Evolutionary conservation across 2,888 invertebrate species (phyloP), one percentile per base, ranked within the genome.

Genomic region (Mythimna ferrago): DNA sequence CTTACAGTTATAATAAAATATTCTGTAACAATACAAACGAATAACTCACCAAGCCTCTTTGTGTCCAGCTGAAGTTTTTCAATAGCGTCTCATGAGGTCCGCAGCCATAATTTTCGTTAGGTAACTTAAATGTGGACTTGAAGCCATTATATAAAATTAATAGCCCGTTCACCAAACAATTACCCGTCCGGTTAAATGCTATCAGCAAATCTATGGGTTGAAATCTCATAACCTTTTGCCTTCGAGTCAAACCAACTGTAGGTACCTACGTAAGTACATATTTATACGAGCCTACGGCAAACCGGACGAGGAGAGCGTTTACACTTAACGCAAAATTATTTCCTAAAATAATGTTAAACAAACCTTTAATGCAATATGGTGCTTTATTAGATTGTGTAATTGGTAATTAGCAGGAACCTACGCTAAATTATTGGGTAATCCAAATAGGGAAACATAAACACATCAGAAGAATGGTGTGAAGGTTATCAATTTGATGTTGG

Each of bases 161-260:
- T 94, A 92, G 93, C 92, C 92, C 88, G 90, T 91, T 93, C 94
- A 90, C 92, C 94, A 94, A 95, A 95, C 95, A 95, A 95, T 95
- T 94, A 94, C 92, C 90, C 90, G 92, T 90, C 90, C 94, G 89
- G 93, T 93, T 94, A 93, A 95, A 95, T 93, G 94, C 93, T 95
- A 95, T 95, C 95, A 93, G 93, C 90, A 88, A 93, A 95, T 95
- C 94, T 95, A 93, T 93, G 92, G 94, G 92, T 94, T 92, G 92
- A 94, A 93, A 95, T 95, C 94, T 94, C 91, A 90, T 95, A 95
- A 95, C 94, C 94, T 95, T 94, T 94, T 94, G 94, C 93, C 93
- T 94, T 91, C 89, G 92, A 94, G 93, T 91, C 90, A 92, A 93
- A 92, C 89, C 88, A 90, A 89, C 72, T 72, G 72, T 57, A 48